A percentile compares a stretch with the other conserved stretches of the same genome.
phyloP scores from a whole-genome alignment of 2,113 vertebrate genomes.

The Pitta sordida region DNA sequence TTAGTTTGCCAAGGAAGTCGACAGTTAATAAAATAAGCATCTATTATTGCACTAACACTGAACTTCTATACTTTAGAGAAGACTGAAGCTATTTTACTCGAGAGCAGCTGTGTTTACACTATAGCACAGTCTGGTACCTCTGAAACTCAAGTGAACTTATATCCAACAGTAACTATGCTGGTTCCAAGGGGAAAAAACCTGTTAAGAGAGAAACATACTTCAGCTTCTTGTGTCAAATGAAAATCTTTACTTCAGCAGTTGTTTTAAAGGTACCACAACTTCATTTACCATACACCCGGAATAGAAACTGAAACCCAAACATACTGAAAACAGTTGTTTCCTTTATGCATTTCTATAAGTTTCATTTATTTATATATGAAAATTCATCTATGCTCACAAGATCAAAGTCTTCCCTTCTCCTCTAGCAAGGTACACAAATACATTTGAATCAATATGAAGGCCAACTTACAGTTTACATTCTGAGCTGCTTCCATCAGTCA shows the following conservation, averaged over 20 bases:
- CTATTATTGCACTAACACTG: conserved; percentile 29
- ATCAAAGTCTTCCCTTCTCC: neutral
- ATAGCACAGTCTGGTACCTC: conserved; percentile 56
- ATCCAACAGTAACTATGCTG: neutral
- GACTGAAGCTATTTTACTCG: conserved; percentile 33
- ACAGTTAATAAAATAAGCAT: conserved; percentile 44
- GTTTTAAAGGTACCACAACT: conserved; percentile 10
- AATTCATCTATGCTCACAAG: neutral
- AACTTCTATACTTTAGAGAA: conserved; percentile 33
- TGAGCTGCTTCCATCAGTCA: neutral
- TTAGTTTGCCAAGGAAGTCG: neutral
- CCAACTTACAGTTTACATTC: neutral
- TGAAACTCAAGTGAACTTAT: conserved; percentile 25
- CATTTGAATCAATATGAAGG: neutral
- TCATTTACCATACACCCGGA: neutral
- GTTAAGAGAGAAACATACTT: neutral
- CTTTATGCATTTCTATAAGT: neutral
- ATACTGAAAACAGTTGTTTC: neutral
- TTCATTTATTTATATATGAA: neutral
- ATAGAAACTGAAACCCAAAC: neutral
- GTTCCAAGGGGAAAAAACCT: neutral
- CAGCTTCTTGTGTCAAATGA: neutral
- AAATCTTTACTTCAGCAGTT: neutral
- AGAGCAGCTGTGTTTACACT: conserved; percentile 55
- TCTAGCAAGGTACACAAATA: neutral